Evolutionary conservation across 1,140 invertebrate species (phyloP), one percentile per base, ranked within the genome.

Genomic region (Ctenoplectra terminalis): DNA sequence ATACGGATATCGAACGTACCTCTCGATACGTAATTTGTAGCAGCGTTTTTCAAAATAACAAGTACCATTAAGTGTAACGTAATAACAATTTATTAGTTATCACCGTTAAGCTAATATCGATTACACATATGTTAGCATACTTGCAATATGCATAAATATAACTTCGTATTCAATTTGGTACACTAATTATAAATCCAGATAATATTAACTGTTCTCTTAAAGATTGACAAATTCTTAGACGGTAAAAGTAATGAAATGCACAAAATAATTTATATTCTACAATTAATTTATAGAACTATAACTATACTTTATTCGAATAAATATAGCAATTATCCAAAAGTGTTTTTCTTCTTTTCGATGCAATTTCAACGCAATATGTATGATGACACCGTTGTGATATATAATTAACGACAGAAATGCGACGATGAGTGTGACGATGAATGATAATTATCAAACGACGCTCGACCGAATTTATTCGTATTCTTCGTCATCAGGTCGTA

Each of bases 401-500:
- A 58, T 37, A 78, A 71, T 78, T 78, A 78, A 70, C 23, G 54
- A 77, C 1, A 46, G 11, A 58, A 58, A 58, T 29, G 34, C 29
- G 26, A 77, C 15, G 63, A 54, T 77, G 75, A 71, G 11, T 29
- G 43, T 61, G 70, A 80, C 77, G 48, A 80, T 80, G 77, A 64
- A 61, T 80, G 77, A 80, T 54, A 29, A 61, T 71, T 72, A 66
- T 81, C 37, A 15, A 64, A 74, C 29, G 40, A 66, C 40, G n/a
- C 29, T 13, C 17, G 61, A 70, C 37, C 29, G 8, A 40, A 63
- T 77, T 90, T 91, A 93, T 84, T 94, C 92, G 69, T 94, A 94
- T 26, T 94, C 93, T 54, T 93, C 93, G 37, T 93, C 93, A 9
- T 93, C 91, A 2, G 92, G 91, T 88, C 91, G 87, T n/a, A 94